phyloP scores from a whole-genome alignment of 2,888 invertebrate genomes.

The Euspilapteryx auroguttella region DNA sequence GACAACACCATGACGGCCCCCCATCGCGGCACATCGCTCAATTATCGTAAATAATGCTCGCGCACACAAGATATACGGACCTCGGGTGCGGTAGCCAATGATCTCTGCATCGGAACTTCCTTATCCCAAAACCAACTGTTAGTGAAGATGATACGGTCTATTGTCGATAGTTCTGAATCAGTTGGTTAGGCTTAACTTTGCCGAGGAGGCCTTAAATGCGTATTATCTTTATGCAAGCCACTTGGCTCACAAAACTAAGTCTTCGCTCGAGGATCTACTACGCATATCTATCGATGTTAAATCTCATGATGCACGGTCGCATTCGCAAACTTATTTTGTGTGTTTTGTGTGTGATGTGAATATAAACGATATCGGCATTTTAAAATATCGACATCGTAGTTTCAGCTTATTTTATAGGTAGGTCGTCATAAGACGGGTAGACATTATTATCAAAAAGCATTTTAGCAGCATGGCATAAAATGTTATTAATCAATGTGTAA shows the following conservation, averaged over 20 bases:
- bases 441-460: too few relatives aligned
- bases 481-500: too few relatives aligned
- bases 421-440: too few relatives aligned
- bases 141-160: not conserved
- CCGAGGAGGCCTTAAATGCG: constrained; percentile 44
- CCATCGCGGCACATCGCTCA: constrained; percentile 61
- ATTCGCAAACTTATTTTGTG: constrained; percentile 19
- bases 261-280: constrained; percentile 29
- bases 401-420: too few relatives aligned
- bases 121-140: too few relatives aligned
- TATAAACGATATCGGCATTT: too few relatives aligned
- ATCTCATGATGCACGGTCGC: constrained; percentile 36
- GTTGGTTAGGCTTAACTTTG: too few relatives aligned
- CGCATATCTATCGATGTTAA: constrained; percentile 46
- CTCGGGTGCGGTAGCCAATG: constrained; percentile 45
- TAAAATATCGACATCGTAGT: too few relatives aligned
- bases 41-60: constrained; percentile 63
- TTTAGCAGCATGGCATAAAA: too few relatives aligned
- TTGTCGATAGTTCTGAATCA: constrained; percentile 21
- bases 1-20: constrained; percentile 60
- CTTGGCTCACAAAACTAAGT: constrained; percentile 53
- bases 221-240: constrained; percentile 61
- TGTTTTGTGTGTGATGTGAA: too few relatives aligned
- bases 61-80: constrained; percentile 58
- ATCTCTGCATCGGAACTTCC: constrained; percentile 27